Evolutionary conservation across 2,113 vertebrate genomes (phyloP).

Genomic region (Caracal caracal): DNA sequence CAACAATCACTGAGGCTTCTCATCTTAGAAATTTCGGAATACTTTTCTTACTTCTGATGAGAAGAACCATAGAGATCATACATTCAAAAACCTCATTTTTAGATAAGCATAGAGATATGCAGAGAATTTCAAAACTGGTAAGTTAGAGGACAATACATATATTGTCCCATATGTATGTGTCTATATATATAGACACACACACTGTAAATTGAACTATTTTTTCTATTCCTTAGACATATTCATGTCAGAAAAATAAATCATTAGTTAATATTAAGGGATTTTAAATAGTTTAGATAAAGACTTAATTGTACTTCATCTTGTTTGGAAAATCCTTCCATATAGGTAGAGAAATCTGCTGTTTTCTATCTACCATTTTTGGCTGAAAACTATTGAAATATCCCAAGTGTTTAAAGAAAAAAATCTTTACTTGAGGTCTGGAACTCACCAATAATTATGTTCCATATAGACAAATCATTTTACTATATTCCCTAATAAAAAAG

Average conservation of each 20-base stretch:
- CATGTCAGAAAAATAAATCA: conserved; percentile 26
- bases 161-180: not conserved
- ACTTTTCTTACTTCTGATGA: conserved; percentile 41
- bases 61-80: conserved; percentile 37
- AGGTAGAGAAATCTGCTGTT: not conserved
- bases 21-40: conserved; percentile 54
- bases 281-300: conserved; percentile 22
- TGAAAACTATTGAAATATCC: not conserved
- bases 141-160: not conserved
- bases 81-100: conserved; percentile 60
- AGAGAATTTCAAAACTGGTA: conserved; percentile 39
- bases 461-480: not conserved
- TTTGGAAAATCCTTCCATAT: not conserved
- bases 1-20: conserved; percentile 41
- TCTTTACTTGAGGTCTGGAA: not conserved
- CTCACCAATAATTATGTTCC: not conserved
- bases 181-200: not conserved
- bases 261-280: conserved; percentile 20
- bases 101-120: not conserved
- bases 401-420: conserved; percentile 7
- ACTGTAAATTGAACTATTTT: conserved; percentile 2
- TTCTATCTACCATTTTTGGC: not conserved
- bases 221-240: conserved; percentile 9
- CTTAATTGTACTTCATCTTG: not conserved
- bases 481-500: not conserved